Conservation (phyloP, 1,140 invertebrate species). For the Pseudobourletiella spinata region DNA sequence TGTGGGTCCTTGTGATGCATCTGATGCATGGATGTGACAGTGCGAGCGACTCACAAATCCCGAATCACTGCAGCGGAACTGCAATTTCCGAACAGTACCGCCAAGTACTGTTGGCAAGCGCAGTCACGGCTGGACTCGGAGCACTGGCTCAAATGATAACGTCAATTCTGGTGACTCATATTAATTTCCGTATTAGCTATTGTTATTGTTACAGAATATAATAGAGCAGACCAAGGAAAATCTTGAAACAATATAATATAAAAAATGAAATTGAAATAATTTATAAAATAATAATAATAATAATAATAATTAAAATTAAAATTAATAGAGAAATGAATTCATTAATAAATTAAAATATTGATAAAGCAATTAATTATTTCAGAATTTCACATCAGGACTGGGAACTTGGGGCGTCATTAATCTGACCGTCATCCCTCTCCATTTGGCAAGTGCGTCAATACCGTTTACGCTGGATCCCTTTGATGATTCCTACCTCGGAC, state of each 20-base stretch:
- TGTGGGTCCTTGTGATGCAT: no score
- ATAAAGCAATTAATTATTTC: neutral
- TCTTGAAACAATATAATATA: neutral
- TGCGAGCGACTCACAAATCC: no score
- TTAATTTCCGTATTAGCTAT: neutral
- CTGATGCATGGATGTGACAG: no score
- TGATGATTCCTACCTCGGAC: conserved; percentile 9
- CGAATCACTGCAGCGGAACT: no score
- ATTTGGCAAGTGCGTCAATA: conserved; percentile 22
- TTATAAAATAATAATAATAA: neutral
- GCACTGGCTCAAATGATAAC: no score
- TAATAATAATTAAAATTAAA: neutral
- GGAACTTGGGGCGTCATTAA: conserved; percentile 7
- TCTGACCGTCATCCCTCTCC: conserved; percentile 2
- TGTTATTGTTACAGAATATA: neutral
- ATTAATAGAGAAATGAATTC: neutral
- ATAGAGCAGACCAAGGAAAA: neutral
- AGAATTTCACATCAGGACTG: conserved; percentile 1
- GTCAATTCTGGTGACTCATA: neutral
- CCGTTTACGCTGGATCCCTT: conserved; percentile 12
- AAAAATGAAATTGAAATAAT: neutral
- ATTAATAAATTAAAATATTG: neutral
- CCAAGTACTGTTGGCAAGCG: no score
- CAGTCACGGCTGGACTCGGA: no score
- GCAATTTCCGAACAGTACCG: no score